A percentile compares a stretch with the other conserved stretches of the same genome.
Conservation (phyloP, 2,888 invertebrate species). For the Hemistola chrysoprasaria region DNA sequence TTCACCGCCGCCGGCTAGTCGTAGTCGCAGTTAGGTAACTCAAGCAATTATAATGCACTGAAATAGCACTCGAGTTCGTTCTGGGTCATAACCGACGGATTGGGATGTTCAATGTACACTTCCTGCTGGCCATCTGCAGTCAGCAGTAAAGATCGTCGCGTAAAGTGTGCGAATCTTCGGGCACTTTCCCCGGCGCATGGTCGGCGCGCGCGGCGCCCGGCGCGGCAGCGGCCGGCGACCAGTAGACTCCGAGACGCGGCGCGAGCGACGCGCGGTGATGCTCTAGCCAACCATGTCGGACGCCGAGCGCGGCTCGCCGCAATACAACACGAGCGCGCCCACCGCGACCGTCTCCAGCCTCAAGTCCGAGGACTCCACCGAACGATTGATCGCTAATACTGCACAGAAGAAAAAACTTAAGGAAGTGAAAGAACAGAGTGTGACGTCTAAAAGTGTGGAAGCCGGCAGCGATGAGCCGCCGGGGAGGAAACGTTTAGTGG, state of each 20-base stretch:
- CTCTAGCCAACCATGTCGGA: conserved; percentile 33
- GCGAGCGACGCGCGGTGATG: conserved; percentile 35
- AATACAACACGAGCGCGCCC: conserved; percentile 47
- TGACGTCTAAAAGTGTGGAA: conserved; percentile 68
- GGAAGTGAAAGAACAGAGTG: conserved; percentile 53
- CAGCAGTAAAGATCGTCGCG: conserved; percentile 6
- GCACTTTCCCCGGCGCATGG: conserved; percentile 18
- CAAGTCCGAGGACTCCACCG: conserved; percentile 80
- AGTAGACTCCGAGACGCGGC: conserved; percentile 19
- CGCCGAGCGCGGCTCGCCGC: conserved; percentile 39
- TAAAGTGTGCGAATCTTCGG: neutral
- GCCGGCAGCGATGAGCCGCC: conserved; percentile 54
- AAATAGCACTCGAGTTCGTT: neutral
- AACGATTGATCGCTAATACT: conserved; percentile 81
- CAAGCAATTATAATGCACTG: conserved; percentile 1
- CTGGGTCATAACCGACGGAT: conserved; percentile 1
- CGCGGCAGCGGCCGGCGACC: conserved; percentile 1
- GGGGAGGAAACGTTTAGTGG: conserved; percentile 58
- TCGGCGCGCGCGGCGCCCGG: conserved; percentile 25
- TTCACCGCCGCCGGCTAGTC: conserved; percentile 4
- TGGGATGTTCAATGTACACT: conserved; percentile 8
- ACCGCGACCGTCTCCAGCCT: conserved; percentile 73
- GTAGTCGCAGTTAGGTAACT: conserved; percentile 8
- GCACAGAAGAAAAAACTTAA: conserved; percentile 62
- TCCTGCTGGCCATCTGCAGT: conserved; percentile 7